Conservation (phyloP, 2,888 invertebrate genomes). For the Eupithecia exiguata region DNA sequence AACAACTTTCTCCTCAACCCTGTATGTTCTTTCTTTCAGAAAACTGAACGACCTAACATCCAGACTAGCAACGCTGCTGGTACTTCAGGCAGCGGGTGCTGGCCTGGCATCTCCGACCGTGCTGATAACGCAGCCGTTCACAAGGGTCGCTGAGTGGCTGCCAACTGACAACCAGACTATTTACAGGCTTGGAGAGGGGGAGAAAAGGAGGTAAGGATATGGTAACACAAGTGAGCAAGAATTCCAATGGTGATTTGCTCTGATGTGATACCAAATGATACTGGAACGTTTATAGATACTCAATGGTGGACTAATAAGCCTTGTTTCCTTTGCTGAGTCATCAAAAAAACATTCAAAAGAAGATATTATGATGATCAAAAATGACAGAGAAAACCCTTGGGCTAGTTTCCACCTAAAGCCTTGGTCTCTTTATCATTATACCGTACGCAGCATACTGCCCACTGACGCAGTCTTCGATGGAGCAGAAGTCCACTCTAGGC, state of each 20-base stretch:
- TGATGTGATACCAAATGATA: too few species aligned
- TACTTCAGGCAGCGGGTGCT: constrained; percentile 71
- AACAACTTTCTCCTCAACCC: not conserved
- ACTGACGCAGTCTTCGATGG: too few species aligned
- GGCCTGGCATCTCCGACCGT: constrained; percentile 74
- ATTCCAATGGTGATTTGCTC: not conserved
- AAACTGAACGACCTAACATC: constrained; percentile 60
- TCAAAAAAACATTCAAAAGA: too few species aligned
- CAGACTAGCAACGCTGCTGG: constrained; percentile 64
- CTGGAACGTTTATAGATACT: too few species aligned
- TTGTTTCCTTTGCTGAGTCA: too few species aligned
- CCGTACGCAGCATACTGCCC: too few species aligned
- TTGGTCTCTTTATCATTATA: too few species aligned
- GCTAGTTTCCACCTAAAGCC: too few species aligned
- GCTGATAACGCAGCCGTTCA: constrained; percentile 63
- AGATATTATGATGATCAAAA: too few species aligned
- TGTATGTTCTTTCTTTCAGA: constrained; percentile 48
- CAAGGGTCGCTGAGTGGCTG: constrained; percentile 68
- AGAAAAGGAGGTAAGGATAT: constrained; percentile 63
- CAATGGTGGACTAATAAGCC: too few species aligned
- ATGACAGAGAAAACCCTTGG: too few species aligned
- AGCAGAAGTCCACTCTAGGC: too few species aligned
- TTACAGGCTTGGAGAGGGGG: constrained; percentile 67
- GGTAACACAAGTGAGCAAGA: not conserved
- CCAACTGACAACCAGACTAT: constrained; percentile 77